A percentile compares a stretch with the other conserved stretches of the same genome.
These are phyloP conservation scores for Harpalus rufipes DNA, from an alignment of 2,888 invertebrate genomes.

Conservation along the genomic window DNA sequence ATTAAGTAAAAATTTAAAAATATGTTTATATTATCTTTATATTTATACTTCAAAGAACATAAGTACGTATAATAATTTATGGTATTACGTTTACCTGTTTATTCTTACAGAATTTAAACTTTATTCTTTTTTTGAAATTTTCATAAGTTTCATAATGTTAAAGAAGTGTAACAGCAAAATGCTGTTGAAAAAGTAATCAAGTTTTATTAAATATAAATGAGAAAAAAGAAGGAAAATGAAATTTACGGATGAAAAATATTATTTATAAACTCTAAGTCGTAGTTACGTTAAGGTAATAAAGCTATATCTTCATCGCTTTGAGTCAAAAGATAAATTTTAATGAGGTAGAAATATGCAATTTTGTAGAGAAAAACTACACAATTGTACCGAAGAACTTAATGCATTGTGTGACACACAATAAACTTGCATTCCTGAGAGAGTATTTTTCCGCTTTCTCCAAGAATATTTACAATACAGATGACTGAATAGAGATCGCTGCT, in stretches of 20 bases:
- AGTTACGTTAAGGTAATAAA: background rate
- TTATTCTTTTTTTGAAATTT: background rate
- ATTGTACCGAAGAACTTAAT: background rate
- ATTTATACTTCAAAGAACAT: too few species aligned
- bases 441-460: too few species aligned
- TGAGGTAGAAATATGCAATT: background rate
- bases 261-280: background rate
- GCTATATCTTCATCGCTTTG: background rate
- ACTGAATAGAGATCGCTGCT: too few species aligned
- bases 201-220: conserved; percentile 23
- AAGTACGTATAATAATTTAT: too few species aligned
- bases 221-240: background rate
- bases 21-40: too few species aligned
- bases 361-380: background rate
- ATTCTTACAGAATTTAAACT: too few species aligned
- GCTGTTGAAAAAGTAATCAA: conserved; percentile 8
- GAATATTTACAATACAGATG: too few species aligned
- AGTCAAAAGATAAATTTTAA: background rate
- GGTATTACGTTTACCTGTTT: too few species aligned
- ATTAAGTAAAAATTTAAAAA: too few species aligned
- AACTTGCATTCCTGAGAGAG: background rate
- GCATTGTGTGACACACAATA: background rate
- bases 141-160: background rate
- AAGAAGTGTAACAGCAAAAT: conserved; percentile 5
- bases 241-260: background rate